Evolutionary conservation across 2,888 invertebrate species (phyloP), one percentile per base, ranked within the genome.

Genomic region (Timandra comae): DNA sequence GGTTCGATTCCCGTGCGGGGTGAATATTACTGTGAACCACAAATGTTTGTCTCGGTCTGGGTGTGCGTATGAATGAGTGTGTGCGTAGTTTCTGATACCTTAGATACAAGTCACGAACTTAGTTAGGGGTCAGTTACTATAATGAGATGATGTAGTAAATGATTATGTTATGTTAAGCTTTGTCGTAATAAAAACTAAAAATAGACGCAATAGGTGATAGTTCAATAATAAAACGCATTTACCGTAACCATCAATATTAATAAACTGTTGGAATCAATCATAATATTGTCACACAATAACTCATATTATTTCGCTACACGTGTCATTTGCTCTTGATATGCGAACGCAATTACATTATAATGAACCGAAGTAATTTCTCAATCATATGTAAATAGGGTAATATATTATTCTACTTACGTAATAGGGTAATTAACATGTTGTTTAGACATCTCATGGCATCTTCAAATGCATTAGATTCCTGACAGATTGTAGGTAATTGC

Each of bases 301-400:
- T 6, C 12, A 7, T 12, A 20, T 6, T 16, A 16, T 22, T 16
- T 16, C 16, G 23, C 13, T n/a, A 20, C 43, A 43, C 37, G 43
- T 40, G 39, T 33, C n/a, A n/a, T 12, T 32, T 7, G 16, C n/a
- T 31, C 3, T 3, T 9, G 5, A 29, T 12, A 20, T 5, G 33
- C 16, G 32, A 30, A 37, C 42, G 36, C 30, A 32, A 33, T 31
- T 30, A 5, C 30, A 30, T 33, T 28, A 33, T 35, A 26, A 33
- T 33, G 23, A 16, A 6, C 6, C 23, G 3, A 23, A 35, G 19
- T 39, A 33, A 41, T 33, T 33, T 41, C 36, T 35, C 31, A 16
- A 34, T 33, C 30, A 11, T 35, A 43, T 41, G 49, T 35, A 43
- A 44, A 45, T 46, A 34, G 37, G 33, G 24, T 35, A 39, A 44